Conservation (phyloP, 2,888 invertebrate genomes). For the Esperia sulphurella region DNA sequence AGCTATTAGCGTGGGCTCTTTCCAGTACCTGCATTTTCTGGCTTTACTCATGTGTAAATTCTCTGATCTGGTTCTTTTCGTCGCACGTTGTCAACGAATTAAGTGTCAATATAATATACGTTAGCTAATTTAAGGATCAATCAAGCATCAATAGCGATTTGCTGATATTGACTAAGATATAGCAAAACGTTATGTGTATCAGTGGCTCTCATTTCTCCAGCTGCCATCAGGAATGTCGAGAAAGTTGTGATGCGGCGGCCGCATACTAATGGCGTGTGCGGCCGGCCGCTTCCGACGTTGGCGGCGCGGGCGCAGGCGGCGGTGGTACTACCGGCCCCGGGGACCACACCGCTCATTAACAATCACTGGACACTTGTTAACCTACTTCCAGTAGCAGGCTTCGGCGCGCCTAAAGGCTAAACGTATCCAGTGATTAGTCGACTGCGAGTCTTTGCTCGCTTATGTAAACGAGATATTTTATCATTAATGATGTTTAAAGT, state of each 20-base stretch:
- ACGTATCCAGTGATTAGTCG: neutral
- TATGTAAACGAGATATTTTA: too few species aligned
- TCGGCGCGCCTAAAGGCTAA: neutral
- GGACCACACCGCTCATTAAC: slow-evolving; percentile 40
- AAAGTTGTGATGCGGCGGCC: slow-evolving; percentile 73
- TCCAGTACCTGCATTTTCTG: too few species aligned
- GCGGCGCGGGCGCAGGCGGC: slow-evolving; percentile 15
- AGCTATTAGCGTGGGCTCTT: too few species aligned
- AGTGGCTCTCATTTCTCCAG: slow-evolving; percentile 69
- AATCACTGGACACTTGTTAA: slow-evolving; percentile 61
- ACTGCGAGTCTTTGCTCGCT: neutral
- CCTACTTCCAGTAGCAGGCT: slow-evolving; percentile 57
- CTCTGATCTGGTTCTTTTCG: too few species aligned
- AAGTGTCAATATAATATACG: too few species aligned
- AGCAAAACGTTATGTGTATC: slow-evolving; percentile 43
- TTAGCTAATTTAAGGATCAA: too few species aligned
- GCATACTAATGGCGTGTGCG: slow-evolving; percentile 68
- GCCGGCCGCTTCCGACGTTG: slow-evolving; percentile 30
- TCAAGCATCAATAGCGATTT: too few species aligned
- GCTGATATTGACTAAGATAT: neutral
- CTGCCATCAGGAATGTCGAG: slow-evolving; percentile 73
- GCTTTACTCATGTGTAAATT: too few species aligned
- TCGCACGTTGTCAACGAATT: too few species aligned
- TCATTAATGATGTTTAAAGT: neutral
- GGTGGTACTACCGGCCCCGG: neutral